Conservation (phyloP, 53 echinoderm and acorn worm genomes). For the Stichopus horrens region DNA sequence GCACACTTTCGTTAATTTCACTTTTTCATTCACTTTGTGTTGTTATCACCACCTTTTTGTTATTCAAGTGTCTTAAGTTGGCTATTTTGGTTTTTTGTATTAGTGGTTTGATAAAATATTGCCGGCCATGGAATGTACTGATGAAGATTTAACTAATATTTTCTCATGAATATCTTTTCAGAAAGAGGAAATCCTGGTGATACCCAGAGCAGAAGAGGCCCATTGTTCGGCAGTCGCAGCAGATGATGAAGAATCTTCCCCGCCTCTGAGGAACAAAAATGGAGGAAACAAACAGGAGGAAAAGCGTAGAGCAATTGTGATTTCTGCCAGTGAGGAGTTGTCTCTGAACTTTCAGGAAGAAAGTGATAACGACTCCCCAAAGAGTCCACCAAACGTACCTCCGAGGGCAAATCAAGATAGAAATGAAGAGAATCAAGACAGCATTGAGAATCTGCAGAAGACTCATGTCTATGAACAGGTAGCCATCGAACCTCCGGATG, state of each 20-base stretch:
- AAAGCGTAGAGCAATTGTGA: slow-evolving; percentile 36
- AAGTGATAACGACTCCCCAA: too few relatives aligned
- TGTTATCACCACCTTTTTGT: too few relatives aligned
- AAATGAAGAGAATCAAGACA: background rate
- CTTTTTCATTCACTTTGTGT: too few relatives aligned
- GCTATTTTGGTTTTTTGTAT: too few relatives aligned
- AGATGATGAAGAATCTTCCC: background rate
- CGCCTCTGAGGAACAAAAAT: background rate
- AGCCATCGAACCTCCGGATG: slow-evolving; percentile 2
- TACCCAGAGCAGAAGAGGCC: background rate
- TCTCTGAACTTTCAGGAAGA: slow-evolving; percentile 21
- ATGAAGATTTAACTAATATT: too few relatives aligned
- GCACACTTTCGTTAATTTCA: too few relatives aligned
- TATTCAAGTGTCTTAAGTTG: too few relatives aligned
- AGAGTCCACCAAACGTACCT: background rate
- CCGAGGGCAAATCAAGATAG: background rate
- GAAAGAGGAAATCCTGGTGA: slow-evolving; percentile 15
- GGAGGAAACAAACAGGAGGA: background rate
- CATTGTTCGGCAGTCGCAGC: background rate
- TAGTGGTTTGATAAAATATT: too few relatives aligned
- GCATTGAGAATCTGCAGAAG: background rate
- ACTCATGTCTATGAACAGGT: slow-evolving; percentile 25
- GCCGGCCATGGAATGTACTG: too few relatives aligned
- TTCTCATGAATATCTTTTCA: background rate
- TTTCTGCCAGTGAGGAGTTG: slow-evolving; percentile 22